These are phyloP conservation scores for Ciconia maguari DNA, from an alignment of 2,113 vertebrate genomes.

Conservation along the genomic window DNA sequence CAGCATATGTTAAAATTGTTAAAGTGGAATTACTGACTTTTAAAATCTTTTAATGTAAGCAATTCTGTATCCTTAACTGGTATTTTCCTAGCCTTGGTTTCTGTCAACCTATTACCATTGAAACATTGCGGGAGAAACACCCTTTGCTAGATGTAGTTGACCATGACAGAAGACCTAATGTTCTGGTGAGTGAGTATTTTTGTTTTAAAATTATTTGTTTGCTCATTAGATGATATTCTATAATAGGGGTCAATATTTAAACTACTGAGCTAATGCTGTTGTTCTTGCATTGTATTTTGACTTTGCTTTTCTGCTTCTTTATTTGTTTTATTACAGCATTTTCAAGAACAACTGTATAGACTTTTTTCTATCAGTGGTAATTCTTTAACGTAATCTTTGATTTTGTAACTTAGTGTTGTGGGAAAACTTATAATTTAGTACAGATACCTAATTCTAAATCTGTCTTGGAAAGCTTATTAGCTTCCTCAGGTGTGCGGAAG, in stretches of 20 bases:
- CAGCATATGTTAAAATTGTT: background rate
- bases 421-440: background rate
- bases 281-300: background rate
- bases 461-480: background rate
- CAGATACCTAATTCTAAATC: background rate
- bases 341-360: background rate
- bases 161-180: slow-evolving; percentile 75
- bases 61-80: slow-evolving; percentile 27
- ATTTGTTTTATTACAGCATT: background rate
- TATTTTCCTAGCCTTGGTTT: slow-evolving; percentile 81
- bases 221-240: background rate
- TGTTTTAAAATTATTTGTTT: background rate
- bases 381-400: background rate
- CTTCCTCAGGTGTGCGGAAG: background rate
- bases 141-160: slow-evolving; percentile 89
- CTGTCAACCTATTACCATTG: slow-evolving; percentile 80
- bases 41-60: background rate
- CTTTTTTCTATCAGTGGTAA: background rate
- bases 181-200: slow-evolving; percentile 71
- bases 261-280: background rate
- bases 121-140: slow-evolving; percentile 79
- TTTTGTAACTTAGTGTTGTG: background rate
- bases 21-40: background rate
- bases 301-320: background rate
- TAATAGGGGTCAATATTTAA: background rate